Conservation (phyloP, 2,113 vertebrate genomes). For the Tachysurus fulvidraco region DNA sequence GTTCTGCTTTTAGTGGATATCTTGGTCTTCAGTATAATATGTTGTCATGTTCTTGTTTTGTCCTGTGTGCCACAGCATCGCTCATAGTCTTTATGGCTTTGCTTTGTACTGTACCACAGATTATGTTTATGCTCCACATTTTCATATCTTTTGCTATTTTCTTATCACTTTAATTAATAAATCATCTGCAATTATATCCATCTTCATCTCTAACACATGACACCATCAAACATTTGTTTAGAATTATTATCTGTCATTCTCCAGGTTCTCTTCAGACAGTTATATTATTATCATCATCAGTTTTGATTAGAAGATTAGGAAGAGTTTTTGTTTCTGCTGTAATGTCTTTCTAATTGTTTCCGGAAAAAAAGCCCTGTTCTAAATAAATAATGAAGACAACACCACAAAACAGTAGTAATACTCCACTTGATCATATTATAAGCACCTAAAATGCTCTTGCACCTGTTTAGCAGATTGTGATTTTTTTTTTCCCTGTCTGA, state of each 20-base stretch:
- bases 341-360: background rate
- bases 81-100: no score
- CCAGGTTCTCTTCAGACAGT: background rate
- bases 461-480: background rate
- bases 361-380: background rate
- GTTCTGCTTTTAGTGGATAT: no score
- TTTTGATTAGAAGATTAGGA: background rate
- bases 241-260: background rate
- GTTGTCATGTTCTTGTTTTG: no score
- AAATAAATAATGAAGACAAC: background rate
- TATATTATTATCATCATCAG: background rate
- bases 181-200: no score
- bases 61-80: no score
- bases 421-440: background rate
- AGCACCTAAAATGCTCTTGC: background rate
- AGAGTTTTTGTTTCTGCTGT: background rate
- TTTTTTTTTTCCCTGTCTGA: background rate
- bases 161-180: no score
- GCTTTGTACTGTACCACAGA: no score
- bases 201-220: no score
- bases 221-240: no score
- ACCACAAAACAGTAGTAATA: background rate
- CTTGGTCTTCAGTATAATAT: no score
- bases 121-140: no score
- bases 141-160: no score